Evolutionary conservation across 2,113 vertebrate genomes (phyloP), one percentile per base, ranked within the genome.

Genomic region (Nymphicus hollandicus): DNA sequence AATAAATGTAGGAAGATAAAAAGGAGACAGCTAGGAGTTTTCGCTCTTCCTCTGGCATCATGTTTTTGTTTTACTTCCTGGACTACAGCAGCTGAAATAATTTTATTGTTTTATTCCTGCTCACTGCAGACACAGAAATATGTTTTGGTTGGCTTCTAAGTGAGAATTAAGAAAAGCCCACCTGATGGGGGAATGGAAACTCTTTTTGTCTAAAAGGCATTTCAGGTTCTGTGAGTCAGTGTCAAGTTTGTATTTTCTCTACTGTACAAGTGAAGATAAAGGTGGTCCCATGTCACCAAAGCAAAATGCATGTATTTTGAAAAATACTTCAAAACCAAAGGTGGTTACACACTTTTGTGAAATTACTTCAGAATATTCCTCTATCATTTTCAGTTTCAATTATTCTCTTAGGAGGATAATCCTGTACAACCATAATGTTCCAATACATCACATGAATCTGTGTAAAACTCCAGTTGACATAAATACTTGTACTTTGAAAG

Each of bases 81-180:
- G 96, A 94, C 71, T 97, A 65, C 15, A 37, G 94, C 95, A 97
- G 94, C 95, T 97, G 93, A 97, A 98, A 98, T 97, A 96, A 98
- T 98, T 97, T 91, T 96, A 93, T 97, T 97, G 90, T 89, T 95
- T 95, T 93, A 89, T 94, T 93, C 83, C 81, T 93, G 46, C 69
- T 89, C 78, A 73, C 81, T 79, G 69, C 73, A 92, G 92, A 92
- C 31, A 37, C 68, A 81, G 90, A 55, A 96, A 93, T 33, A 19
- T 95, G 81, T 92, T 95, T 97, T 94, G 72, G 61, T 96, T 97
- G 95, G 70, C 95, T 96, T 77, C n/a, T 49, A 81, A 80, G 74
- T 95, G 77, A 92, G 15, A 72, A 79, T 50, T 5, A 49, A 39
- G 41, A 88, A 83, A 89, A 88, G 14, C 43, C 94, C 92, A 95